These are phyloP conservation scores for Cassiopea xamachana DNA, from an alignment of 30 jellyfish, hydroid and myxozoan species.

Conservation along the genomic window DNA sequence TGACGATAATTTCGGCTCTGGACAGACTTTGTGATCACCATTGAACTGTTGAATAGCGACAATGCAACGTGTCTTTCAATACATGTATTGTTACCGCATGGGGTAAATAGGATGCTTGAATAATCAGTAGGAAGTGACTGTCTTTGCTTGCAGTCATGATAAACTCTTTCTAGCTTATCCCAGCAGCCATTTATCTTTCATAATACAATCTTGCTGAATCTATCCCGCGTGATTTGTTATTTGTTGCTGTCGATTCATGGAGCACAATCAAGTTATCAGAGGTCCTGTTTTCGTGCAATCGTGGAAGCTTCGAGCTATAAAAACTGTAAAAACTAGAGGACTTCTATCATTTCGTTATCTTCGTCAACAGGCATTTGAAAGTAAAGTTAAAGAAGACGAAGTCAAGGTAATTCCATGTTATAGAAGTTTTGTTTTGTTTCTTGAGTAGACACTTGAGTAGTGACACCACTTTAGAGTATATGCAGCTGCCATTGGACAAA, in stretches of 20 bases:
- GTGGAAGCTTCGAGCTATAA: conserved; percentile 40
- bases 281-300: conserved; percentile 34
- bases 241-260: neutral
- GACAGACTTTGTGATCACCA: neutral
- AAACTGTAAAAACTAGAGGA: conserved; percentile 65
- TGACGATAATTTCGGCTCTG: too few relatives aligned
- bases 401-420: conserved; percentile 53
- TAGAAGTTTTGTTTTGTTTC: neutral
- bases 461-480: too few relatives aligned
- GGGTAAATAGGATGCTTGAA: neutral
- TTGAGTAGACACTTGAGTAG: too few relatives aligned
- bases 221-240: neutral
- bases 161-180: neutral
- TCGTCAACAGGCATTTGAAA: conserved; percentile 84
- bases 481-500: too few relatives aligned
- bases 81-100: neutral
- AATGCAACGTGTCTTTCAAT: neutral
- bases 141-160: neutral
- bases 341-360: conserved; percentile 50
- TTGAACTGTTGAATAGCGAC: neutral
- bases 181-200: neutral
- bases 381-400: conserved; percentile 69
- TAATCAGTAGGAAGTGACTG: neutral
- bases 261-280: neutral
- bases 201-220: neutral